Percentiles rank a stretch among this genome's conserved stretches.
phyloP scores from a whole-genome alignment of 2,888 invertebrate genomes.

The Glyphotaelius pellucidus region DNA sequence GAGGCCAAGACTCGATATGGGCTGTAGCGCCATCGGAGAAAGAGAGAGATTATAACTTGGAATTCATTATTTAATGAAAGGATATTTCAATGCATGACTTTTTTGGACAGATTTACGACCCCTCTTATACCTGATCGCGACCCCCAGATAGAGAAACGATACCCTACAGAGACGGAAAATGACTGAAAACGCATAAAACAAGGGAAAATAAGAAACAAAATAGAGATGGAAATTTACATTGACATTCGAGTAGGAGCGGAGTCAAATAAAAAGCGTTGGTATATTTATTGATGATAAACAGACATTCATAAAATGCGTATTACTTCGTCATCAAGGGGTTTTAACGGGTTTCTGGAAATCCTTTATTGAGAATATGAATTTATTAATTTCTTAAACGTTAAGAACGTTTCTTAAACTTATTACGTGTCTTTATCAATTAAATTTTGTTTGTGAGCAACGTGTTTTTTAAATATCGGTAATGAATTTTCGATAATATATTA shows the following conservation, averaged over 20 bases:
- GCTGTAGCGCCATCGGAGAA: too few species aligned
- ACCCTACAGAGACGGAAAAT: background rate
- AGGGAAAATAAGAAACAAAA: too few species aligned
- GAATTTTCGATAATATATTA: background rate
- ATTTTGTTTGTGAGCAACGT: background rate
- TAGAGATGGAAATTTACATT: background rate
- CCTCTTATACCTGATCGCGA: too few species aligned
- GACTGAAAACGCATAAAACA: background rate
- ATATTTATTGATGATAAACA: background rate
- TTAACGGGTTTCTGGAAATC: background rate
- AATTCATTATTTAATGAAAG: too few species aligned
- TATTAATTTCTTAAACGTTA: background rate
- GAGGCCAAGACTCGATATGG: too few species aligned
- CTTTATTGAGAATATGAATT: background rate
- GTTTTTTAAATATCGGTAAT: background rate
- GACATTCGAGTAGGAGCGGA: background rate
- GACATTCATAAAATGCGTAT: background rate
- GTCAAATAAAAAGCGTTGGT: background rate
- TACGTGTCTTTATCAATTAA: background rate
- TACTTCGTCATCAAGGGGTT: background rate
- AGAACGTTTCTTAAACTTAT: too few species aligned
- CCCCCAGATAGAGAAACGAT: too few species aligned
- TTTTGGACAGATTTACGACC: too few species aligned
- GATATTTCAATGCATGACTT: too few species aligned
- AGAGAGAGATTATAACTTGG: too few species aligned